Base-by-base conservation (phyloP, 2,888 invertebrate species). In the Thymelicus acteon region DNA sequence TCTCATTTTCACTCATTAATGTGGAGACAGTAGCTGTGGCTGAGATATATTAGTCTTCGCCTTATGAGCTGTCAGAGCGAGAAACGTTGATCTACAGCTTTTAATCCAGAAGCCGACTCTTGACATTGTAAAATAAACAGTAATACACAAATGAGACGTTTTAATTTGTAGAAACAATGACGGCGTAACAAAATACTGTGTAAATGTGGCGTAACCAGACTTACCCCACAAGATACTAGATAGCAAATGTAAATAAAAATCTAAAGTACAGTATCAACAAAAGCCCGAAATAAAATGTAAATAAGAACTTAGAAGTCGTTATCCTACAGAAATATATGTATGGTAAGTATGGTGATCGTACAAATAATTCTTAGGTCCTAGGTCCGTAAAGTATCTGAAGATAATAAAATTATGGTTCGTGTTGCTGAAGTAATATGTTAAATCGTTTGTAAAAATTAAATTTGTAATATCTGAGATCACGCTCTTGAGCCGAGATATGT, bases 1-100 rank as follows among this genome's bases (percentile, higher is more conserved):
- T 52, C 49, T 10, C 54, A 1, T 12, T 54, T 24, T 52, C 8
- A 52, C 24, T 54, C n/a, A 54, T 5, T 5, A 10, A 54, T 12
- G 12, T 24, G 54, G 54, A 12, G 12, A 54, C 24, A 54, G 24
- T 24, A 54, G 44, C 12, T 19, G 8, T 24, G 54, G 54, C 54
- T 54, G 54, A 54, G 54, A 48, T 72, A 71, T 71, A 76, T 71
- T 70, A 63, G 72, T 73, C 68, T 67, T 60, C 68, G 67, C 67
- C 72, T 71, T 70, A 70, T 69, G 69, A 67, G 69, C 61, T 58
- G 66, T 71, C 71, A 66, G 72, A 72, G 47, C 72, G 40, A 37
- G 69, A 47, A 58, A 58, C 58, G 57, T 48, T 69, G 69, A 69
- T 64, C 39, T 64, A 69, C 60, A 24, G 58, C 69, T 40, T 58